Evolutionary conservation across 2,888 invertebrate species (phyloP).

Genomic region (Allygus modestus): DNA sequence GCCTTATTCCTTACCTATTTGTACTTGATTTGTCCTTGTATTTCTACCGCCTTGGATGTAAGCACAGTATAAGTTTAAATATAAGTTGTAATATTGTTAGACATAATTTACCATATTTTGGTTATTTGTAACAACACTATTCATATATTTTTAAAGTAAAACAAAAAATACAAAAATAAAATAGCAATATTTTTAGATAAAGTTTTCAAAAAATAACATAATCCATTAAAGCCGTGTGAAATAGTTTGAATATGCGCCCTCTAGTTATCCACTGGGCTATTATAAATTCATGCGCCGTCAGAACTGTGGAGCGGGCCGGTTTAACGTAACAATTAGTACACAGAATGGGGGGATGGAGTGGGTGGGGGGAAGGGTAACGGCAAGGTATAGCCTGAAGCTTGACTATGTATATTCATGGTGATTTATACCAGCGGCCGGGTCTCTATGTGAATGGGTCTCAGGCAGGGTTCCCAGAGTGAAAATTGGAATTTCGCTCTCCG

Average conservation of each 20-base stretch:
- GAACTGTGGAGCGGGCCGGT: background rate
- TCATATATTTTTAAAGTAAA: too few relatives aligned
- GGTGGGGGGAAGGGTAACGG: background rate
- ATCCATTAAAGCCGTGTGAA: background rate
- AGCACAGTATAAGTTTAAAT: too few relatives aligned
- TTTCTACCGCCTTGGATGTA: too few relatives aligned
- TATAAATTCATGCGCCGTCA: constrained; percentile 30
- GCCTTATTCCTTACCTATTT: too few relatives aligned
- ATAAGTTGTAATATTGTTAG: too few relatives aligned
- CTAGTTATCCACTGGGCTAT: background rate
- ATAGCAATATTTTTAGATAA: too few relatives aligned
- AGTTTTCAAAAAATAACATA: too few relatives aligned
- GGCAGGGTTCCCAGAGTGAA: constrained; percentile 32
- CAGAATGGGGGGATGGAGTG: background rate
- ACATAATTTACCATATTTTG: too few relatives aligned
- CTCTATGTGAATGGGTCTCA: constrained; percentile 16
- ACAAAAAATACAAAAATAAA: too few relatives aligned
- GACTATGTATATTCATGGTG: constrained; percentile 53
- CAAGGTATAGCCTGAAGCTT: background rate
- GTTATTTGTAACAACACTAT: too few relatives aligned
- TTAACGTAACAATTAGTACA: constrained; percentile 48
- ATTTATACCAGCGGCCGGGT: constrained; percentile 2
- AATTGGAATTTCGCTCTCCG: constrained; percentile 17
- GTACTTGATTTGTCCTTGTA: too few relatives aligned
- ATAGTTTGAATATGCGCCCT: background rate